A percentile compares a stretch with the other conserved stretches of the same genome.
phyloP scores from a whole-genome alignment of 2,113 vertebrate genomes.

The Kobus ellipsiprymnus region DNA sequence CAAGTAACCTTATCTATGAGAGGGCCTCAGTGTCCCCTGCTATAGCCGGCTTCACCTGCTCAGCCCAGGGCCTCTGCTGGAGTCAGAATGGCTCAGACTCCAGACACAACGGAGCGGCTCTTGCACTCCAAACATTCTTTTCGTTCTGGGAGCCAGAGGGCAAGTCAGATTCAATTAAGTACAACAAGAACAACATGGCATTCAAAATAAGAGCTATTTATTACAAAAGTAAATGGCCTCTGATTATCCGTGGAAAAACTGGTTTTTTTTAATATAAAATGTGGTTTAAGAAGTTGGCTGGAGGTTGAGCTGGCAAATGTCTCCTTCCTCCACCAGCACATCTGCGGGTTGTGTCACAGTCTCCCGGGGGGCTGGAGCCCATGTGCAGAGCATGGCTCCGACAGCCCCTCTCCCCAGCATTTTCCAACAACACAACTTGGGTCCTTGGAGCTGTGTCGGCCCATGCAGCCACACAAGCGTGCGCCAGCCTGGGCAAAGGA shows the following conservation, averaged over 20 bases:
- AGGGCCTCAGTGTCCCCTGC: background rate
- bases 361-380: background rate
- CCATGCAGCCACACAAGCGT: background rate
- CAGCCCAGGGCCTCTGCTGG: background rate
- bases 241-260: conserved; percentile 13
- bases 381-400: background rate
- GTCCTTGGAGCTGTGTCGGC: too few species aligned
- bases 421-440: background rate
- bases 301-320: background rate
- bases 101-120: background rate
- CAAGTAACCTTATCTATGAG: background rate
- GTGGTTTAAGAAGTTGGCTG: conserved; percentile 7
- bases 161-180: conserved; percentile 23
- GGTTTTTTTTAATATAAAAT: conserved; percentile 45
- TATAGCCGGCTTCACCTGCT: background rate
- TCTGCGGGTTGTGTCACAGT: background rate
- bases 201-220: conserved; percentile 77
- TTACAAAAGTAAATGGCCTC: conserved; percentile 76
- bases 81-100: background rate
- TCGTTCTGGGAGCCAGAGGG: background rate
- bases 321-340: background rate
- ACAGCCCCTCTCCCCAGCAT: background rate
- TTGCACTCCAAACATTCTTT: background rate
- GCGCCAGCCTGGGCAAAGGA: background rate
- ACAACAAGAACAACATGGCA: conserved; percentile 22